Conservation (phyloP, 2,888 invertebrate species). For the Norana najaformis region DNA sequence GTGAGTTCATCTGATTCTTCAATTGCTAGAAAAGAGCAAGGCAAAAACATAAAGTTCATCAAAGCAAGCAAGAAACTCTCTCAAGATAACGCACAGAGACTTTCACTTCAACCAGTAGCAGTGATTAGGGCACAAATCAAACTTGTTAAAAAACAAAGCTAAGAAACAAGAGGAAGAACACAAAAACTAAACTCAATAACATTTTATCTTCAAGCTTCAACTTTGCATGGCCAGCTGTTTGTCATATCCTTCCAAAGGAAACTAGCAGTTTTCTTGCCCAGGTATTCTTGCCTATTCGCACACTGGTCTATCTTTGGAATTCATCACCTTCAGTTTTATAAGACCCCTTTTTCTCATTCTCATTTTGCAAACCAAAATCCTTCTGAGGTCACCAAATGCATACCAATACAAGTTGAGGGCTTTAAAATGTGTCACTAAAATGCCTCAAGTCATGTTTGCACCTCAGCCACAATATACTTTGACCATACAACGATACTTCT, state of each 20-base stretch:
- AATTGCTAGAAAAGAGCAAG: slow-evolving; percentile 10
- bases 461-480: too few species aligned
- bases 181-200: neutral
- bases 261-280: neutral
- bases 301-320: neutral
- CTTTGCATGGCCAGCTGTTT: too few species aligned
- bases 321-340: too few species aligned
- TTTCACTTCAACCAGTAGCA: neutral
- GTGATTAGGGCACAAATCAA: neutral
- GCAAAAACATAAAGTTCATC: neutral
- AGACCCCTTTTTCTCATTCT: too few species aligned
- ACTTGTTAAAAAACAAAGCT: neutral
- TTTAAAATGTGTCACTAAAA: too few species aligned
- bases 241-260: neutral
- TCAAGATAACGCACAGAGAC: neutral
- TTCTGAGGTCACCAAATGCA: too few species aligned
- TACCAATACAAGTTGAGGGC: too few species aligned
- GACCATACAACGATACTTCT: too few species aligned
- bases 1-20: slow-evolving; percentile 8
- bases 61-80: neutral
- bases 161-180: neutral
- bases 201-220: neutral
- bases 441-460: too few species aligned
- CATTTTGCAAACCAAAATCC: too few species aligned
- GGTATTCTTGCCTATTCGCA: too few species aligned